Evolutionary conservation across 2,888 invertebrate species (phyloP).

Genomic region (Tortricodes alternella): DNA sequence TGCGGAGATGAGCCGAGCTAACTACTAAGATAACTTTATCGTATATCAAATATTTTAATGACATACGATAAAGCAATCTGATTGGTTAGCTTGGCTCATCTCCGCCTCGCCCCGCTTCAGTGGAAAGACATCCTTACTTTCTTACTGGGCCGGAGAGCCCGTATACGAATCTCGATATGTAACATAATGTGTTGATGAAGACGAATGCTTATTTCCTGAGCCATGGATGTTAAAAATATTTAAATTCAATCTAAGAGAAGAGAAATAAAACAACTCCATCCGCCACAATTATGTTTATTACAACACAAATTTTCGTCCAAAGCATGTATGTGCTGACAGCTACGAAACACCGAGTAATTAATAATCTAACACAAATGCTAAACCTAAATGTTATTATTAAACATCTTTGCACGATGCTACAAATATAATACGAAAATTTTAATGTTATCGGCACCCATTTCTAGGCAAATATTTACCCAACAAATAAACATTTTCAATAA

Average conservation of each 20-base stretch:
- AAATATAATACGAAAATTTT: background rate
- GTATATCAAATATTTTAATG: too few species aligned
- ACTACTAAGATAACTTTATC: too few species aligned
- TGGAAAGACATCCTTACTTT: too few species aligned
- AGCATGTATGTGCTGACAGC: constrained; percentile 28
- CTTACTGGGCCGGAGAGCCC: too few species aligned
- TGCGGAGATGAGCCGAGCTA: too few species aligned
- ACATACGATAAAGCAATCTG: too few species aligned
- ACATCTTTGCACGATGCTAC: constrained; percentile 9
- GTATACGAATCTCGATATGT: too few species aligned
- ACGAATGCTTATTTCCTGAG: too few species aligned
- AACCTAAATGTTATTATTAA: constrained; percentile 30
- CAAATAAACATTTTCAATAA: background rate
- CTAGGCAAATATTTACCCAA: background rate
- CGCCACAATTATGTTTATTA: constrained; percentile 47
- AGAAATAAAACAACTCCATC: constrained; percentile 29
- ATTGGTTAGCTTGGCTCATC: too few species aligned
- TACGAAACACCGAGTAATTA: constrained; percentile 34
- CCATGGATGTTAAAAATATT: background rate
- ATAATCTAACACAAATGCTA: constrained; percentile 31
- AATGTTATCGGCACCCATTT: background rate
- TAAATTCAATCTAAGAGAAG: background rate
- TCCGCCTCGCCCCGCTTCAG: too few species aligned
- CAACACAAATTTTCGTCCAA: constrained; percentile 43
- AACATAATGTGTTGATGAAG: too few species aligned